Base-by-base conservation (phyloP, 2,888 invertebrate genomes). In the Cylindroiulus punctatus region DNA sequence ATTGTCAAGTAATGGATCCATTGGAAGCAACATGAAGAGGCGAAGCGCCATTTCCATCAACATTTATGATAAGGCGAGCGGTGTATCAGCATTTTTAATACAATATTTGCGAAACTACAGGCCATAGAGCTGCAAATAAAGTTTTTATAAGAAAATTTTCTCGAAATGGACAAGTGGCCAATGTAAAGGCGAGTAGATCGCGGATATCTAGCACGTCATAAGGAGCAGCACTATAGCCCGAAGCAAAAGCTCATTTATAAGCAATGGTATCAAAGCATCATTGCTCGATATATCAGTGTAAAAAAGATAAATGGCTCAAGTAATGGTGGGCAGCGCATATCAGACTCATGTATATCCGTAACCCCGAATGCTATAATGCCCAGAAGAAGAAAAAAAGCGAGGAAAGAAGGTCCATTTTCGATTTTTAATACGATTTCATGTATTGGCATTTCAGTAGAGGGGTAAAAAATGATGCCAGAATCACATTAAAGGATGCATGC, bases 251-350 rank as follows among this genome's bases (percentile, higher is more conserved):
- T 76, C 76, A 76, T 76, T 76, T 76, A 76, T 76, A 76, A 76
- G 76, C 76, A 76, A 76, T 76, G 76, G 76, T 76, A 76, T 76
- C 76, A 76, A 76, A 76, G 76, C 76, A 76, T 76, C 76, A 30
- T 30, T 30, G 26, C 76, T 30, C 76, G 76, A 76, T 76, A 76
- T 76, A 76, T 76, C 76, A 76, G 26, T 76, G 30, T 76, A 76
- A 76, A 76, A 76, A 76, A 76, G 76, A 76, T 76, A 76, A 76
- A 76, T 76, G 76, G 76, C 76, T 76, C 30, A 76, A 76, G 76
- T 30, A 76, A 76, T 76, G 76, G 76, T 76, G 76, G 76, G 14
- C 76, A 76, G 76, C 22, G 76, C 76, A 30, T 76, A 76, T 76
- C 76, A 7, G 22, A 22, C 57, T 8, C 57, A 57, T 22, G 57